Percentiles rank a stretch among this genome's conserved stretches.
Evolutionary conservation across 1,140 invertebrate genomes (phyloP).

Genomic region (Drosophila elegans): DNA sequence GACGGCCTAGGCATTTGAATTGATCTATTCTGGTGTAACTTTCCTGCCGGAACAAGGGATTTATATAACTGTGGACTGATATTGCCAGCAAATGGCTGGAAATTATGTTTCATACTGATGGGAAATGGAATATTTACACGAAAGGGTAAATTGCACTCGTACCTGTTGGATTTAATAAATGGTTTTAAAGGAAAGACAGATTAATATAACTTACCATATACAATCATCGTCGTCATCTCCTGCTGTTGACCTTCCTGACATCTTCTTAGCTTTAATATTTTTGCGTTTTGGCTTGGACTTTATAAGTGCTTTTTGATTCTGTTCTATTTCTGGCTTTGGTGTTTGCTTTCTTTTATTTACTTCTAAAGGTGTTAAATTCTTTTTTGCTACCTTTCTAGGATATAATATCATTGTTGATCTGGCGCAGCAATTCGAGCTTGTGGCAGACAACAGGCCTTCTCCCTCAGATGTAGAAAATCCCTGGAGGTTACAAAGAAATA

Average conservation of each 20-base stretch:
- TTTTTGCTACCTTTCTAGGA: neutral
- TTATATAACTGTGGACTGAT: neutral
- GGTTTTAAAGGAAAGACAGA: neutral
- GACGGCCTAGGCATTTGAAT: neutral
- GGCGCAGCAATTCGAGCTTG: neutral
- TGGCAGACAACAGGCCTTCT: neutral
- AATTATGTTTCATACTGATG: slow-evolving; percentile 15
- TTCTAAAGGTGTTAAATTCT: neutral
- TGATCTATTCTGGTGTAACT: neutral
- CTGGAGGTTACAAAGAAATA: no score
- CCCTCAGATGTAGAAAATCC: no score
- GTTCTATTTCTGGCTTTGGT: neutral
- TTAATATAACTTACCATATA: slow-evolving; percentile 24
- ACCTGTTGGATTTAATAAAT: slow-evolving; percentile 22
- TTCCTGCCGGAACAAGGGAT: neutral
- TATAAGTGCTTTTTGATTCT: slow-evolving; percentile 12
- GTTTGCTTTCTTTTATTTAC: neutral
- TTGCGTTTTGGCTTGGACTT: slow-evolving; percentile 20
- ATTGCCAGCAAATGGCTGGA: neutral
- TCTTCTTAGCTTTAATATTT: neutral
- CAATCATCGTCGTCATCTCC: slow-evolving; percentile 5
- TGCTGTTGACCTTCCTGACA: neutral
- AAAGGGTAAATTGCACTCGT: slow-evolving; percentile 62
- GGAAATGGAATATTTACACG: slow-evolving; percentile 49
- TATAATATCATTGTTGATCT: neutral